A percentile compares a stretch with the other conserved stretches of the same genome.
phyloP scores from a whole-genome alignment of 1,140 invertebrate genomes.

The roundworm (Caenorhabditis elegans) region WBcel235 BX284606.5:5196001-5196500 shows the following conservation, averaged over 20 bases:
- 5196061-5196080: background rate
- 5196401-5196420: too few relatives aligned
- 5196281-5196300: background rate
- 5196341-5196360: background rate
- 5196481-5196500: too few relatives aligned
- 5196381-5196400: too few relatives aligned
- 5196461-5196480: too few relatives aligned
- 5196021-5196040: background rate
- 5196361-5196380: too few relatives aligned
- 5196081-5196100: background rate
- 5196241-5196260: background rate
- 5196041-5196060: background rate
- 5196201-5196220: background rate
- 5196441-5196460: too few relatives aligned
- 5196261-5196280: background rate
- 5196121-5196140: conserved; percentile 4
- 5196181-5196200: background rate
- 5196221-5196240: background rate
- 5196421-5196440: too few relatives aligned
- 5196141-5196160: background rate
- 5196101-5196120: background rate
- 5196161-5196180: background rate
- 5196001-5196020: background rate
- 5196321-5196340: background rate
- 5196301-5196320: background rate